Base-by-base conservation (phyloP, 2,797 vertebrate species). In the Cyclopterus lumpus region DNA sequence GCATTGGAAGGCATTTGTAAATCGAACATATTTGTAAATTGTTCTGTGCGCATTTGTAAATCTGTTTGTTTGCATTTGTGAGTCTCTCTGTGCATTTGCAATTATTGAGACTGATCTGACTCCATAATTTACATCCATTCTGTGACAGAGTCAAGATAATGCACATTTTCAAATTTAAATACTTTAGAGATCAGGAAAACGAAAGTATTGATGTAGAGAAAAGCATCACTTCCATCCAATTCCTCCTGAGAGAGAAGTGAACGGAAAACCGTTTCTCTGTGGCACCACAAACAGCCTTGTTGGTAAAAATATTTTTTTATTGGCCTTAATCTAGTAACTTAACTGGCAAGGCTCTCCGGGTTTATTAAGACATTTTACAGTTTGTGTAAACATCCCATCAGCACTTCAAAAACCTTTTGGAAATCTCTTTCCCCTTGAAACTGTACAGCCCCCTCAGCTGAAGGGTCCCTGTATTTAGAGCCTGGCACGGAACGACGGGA, bases 341-440 rank as follows among this genome's bases (percentile, higher is more conserved):
- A 28, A 49, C 26, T 40, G 6, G 14, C 6, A 46, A 16, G 1
- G 16, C 34, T 74, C n/a, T 49, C 12, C 26, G 5, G 58, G 32
- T 65, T 58, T 18, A 32, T 46, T 38, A 24, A 53, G 34, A 12
- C 0, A 2, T 65, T 48, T 61, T 53, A 8, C 8, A 14, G 34
- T 8, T 16, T 6, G 3, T 67, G 61, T 46, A 54, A 38, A 51
- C 62, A 67, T 66, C 24, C 36, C 6, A 14, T 36, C 2, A 28
- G 9, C n/a, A 38, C 59, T 30, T 74, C 34, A 77, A 24, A 51
- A 10, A 6, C 12, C 53, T 48, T 71, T 26, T 69, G 5, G 22
- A 55, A 49, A 55, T 11, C 61, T 24, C 2, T 20, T 14, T 49
- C 20, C 10, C 38, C 24, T 58, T 61, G 15, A 79, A 64, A 49